Evolutionary conservation across 2,113 vertebrate species (phyloP).

Genomic region (Apteryx mantelli): DNA sequence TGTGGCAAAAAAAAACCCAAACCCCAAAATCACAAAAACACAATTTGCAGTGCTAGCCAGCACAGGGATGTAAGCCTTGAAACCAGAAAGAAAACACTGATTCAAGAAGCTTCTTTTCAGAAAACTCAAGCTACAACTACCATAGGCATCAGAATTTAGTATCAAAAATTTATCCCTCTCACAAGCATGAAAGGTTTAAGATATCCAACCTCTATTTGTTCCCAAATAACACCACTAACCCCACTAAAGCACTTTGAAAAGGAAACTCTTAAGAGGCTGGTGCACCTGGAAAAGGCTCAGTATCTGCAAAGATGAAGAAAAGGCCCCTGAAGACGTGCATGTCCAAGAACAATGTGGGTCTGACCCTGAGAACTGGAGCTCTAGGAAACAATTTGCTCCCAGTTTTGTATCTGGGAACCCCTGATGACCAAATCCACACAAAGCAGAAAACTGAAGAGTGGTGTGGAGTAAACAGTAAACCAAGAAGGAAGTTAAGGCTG

Average conservation of each 20-base stretch:
- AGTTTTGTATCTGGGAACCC: fast-evolving
- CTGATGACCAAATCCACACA: background rate
- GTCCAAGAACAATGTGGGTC: background rate
- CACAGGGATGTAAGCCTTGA: background rate
- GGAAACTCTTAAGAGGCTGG: background rate
- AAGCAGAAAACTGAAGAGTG: background rate
- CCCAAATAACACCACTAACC: background rate
- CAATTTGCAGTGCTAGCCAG: background rate
- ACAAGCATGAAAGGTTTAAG: background rate
- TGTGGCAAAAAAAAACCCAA: background rate
- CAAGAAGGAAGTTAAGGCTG: background rate
- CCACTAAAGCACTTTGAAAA: background rate
- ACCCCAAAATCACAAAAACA: background rate
- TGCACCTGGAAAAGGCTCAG: background rate
- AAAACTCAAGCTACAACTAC: background rate
- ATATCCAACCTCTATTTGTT: background rate
- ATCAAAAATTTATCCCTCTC: background rate
- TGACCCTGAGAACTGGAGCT: background rate
- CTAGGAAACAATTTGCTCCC: background rate
- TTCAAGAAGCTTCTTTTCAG: background rate
- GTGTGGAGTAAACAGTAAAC: background rate
- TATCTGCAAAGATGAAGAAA: background rate
- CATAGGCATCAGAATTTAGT: background rate
- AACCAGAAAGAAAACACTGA: background rate
- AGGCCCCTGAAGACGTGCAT: fast-evolving